Conservation (phyloP, 2,113 vertebrate genomes). For the Vombatus ursinus region DNA sequence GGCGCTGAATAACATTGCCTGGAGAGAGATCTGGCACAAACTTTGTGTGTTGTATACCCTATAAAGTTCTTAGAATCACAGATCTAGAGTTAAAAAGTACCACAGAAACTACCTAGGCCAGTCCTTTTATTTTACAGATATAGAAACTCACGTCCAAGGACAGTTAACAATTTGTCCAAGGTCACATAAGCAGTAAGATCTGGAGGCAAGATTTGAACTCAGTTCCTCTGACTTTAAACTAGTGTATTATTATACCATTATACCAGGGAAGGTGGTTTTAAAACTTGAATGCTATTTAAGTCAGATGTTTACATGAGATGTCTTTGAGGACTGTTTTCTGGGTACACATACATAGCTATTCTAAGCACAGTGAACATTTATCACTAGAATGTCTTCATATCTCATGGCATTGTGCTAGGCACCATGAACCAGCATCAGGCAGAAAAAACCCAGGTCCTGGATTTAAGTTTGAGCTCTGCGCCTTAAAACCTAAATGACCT, state of each 20-base stretch:
- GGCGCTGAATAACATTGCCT: neutral
- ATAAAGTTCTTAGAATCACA: neutral
- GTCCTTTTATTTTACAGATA: neutral
- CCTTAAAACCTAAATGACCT: neutral
- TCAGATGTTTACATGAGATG: neutral
- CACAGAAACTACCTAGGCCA: neutral
- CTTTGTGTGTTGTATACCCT: neutral
- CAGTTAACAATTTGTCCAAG: neutral
- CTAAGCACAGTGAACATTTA: constrained; percentile 24
- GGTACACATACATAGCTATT: neutral
- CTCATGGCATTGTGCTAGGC: neutral
- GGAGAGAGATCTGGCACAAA: neutral
- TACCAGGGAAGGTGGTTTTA: neutral
- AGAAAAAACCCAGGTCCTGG: neutral
- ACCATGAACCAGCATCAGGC: neutral
- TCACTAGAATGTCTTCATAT: neutral
- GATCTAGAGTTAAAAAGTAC: neutral
- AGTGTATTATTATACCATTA: neutral
- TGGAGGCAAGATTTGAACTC: neutral
- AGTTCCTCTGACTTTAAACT: neutral
- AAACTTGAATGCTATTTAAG: neutral
- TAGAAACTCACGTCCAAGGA: neutral
- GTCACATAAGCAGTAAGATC: neutral
- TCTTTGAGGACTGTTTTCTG: neutral
- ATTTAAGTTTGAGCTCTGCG: neutral